Conservation (phyloP, 1,140 invertebrate genomes). For the Halictus rubicundus region DNA sequence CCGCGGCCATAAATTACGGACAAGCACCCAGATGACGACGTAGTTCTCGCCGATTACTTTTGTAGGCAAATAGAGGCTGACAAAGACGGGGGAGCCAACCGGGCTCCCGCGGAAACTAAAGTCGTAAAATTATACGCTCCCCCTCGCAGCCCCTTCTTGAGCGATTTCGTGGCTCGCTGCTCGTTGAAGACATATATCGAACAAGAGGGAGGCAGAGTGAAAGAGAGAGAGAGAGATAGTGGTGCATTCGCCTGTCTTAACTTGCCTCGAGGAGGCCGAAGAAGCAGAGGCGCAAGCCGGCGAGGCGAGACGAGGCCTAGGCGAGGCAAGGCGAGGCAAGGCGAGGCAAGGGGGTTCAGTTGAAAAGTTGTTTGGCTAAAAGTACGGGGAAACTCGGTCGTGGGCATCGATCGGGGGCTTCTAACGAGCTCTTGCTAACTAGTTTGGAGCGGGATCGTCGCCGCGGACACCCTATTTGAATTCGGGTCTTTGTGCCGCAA, state of each 20-base stretch:
- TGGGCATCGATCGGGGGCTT: conserved; percentile 22
- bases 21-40: not conserved
- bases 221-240: not conserved
- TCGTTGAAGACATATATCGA: conserved; percentile 5
- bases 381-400: conserved; percentile 25
- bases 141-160: not conserved
- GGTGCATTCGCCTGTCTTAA: conserved; percentile 13
- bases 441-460: conserved; percentile 19
- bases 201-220: not conserved
- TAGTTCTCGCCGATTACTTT: not conserved
- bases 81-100: not conserved
- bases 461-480: conserved; percentile 29
- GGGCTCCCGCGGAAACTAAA: conserved; percentile 26
- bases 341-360: not conserved
- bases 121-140: conserved; percentile 46
- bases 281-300: not conserved
- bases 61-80: not conserved
- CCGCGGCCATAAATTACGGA: not conserved
- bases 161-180: conserved; percentile 34
- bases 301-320: too few relatives aligned
- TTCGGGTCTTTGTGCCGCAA: conserved; percentile 1
- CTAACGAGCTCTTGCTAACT: conserved; percentile 37
- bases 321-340: too few relatives aligned
- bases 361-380: conserved; percentile 36
- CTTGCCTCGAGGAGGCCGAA: conserved; percentile 6